Conservation (phyloP, 2,888 invertebrate genomes). For the Caenorhabditis sinica region DNA sequence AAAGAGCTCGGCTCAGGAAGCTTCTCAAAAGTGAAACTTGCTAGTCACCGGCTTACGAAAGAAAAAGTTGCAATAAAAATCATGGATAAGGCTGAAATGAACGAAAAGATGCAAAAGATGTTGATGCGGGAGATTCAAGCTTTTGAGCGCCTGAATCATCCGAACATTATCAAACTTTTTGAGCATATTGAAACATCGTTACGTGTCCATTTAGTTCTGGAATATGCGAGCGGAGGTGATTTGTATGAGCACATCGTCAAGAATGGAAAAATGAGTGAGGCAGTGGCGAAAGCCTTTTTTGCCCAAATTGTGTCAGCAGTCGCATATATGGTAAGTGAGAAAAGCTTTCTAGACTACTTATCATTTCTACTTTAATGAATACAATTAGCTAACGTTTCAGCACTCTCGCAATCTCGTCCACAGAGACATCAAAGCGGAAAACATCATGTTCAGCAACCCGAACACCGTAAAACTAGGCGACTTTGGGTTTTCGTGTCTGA, state of each 20-base stretch:
- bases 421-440: conserved; percentile 90
- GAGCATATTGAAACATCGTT: conserved; percentile 87
- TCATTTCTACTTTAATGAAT: no score
- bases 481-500: conserved; percentile 90
- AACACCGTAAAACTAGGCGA: conserved; percentile 87
- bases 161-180: conserved; percentile 85
- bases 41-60: conserved; percentile 89
- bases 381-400: conserved; percentile 85
- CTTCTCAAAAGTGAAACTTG: conserved; percentile 90
- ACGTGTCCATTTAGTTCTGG: conserved; percentile 89
- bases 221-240: conserved; percentile 90
- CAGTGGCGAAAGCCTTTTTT: conserved; percentile 87
- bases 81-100: conserved; percentile 86
- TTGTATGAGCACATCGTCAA: conserved; percentile 89
- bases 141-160: no score
- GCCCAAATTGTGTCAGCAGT: conserved; percentile 89
- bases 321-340: conserved; percentile 88
- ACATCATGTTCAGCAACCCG: conserved; percentile 88
- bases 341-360: no score
- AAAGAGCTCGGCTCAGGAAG: conserved; percentile 90
- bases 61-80: conserved; percentile 86
- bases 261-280: conserved; percentile 88
- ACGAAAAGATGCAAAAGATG: conserved; percentile 85
- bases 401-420: conserved; percentile 89
- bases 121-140: conserved; percentile 85